phyloP scores from a whole-genome alignment of 2,888 invertebrate genomes.

The Nysson spinosus region DNA sequence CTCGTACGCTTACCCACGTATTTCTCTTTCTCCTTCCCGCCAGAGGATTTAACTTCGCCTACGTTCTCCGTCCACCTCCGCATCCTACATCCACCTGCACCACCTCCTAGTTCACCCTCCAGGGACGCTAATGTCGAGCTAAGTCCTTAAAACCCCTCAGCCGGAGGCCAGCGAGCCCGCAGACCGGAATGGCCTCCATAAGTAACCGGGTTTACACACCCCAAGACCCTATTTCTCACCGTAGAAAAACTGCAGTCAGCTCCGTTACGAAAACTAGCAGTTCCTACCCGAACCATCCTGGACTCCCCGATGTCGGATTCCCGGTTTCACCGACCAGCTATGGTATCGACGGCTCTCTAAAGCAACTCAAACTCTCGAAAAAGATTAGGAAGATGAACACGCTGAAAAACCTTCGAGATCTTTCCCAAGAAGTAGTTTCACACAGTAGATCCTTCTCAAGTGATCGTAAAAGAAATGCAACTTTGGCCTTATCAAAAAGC shows the following conservation, averaged over 20 bases:
- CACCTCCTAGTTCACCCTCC: conserved; percentile 58
- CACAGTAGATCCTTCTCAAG: conserved; percentile 15
- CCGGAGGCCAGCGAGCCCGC: conserved; percentile 70
- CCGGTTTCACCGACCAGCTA: conserved; percentile 49
- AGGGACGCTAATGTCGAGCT: conserved; percentile 76
- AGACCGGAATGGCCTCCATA: conserved; percentile 76
- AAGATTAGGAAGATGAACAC: conserved; percentile 71
- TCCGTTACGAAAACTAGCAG: conserved; percentile 50
- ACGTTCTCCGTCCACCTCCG: conserved; percentile 48
- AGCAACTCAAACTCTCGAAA: conserved; percentile 38
- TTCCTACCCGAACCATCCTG: conserved; percentile 39
- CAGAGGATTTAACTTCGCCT: conserved; percentile 40
- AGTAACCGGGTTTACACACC: conserved; percentile 77
- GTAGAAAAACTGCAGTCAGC: conserved; percentile 73
- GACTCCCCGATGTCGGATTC: conserved; percentile 52
- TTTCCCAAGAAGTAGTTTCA: conserved; percentile 23
- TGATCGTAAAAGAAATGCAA: conserved; percentile 16
- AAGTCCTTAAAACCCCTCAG: conserved; percentile 76
- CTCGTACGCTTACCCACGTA: conserved; percentile 20
- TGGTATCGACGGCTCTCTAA: conserved; percentile 62
- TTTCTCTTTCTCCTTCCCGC: conserved; percentile 32
- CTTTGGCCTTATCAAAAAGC: conserved; percentile 6
- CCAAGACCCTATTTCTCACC: conserved; percentile 76
- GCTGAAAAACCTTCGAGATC: conserved; percentile 57
- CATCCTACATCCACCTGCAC: conserved; percentile 53